These are phyloP conservation scores for Criorhina ranunculi DNA, from an alignment of 2,888 invertebrate species.

Conservation along the genomic window DNA sequence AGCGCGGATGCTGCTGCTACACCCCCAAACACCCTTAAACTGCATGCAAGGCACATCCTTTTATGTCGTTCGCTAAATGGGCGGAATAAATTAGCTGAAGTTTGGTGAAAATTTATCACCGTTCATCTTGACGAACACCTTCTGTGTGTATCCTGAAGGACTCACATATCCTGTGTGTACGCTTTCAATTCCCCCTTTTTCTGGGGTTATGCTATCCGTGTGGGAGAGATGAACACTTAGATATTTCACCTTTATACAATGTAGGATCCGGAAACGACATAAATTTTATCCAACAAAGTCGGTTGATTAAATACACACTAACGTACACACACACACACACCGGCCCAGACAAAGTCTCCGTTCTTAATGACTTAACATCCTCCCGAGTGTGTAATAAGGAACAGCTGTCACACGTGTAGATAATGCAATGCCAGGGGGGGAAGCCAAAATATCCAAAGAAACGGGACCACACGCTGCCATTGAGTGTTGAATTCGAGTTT, in stretches of 20 bases:
- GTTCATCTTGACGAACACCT: slow-evolving; percentile 40
- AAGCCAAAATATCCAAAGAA: slow-evolving; percentile 6
- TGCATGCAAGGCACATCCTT: slow-evolving; percentile 12
- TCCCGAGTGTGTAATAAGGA: slow-evolving; percentile 50
- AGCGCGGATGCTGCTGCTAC: not conserved
- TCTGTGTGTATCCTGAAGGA: not conserved
- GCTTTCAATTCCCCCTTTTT: not conserved
- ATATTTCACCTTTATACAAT: slow-evolving; percentile 35
- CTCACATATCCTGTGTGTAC: slow-evolving; percentile 1
- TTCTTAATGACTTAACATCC: slow-evolving; percentile 42
- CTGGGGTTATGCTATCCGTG: slow-evolving; percentile 6
- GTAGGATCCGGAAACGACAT: slow-evolving; percentile 22
- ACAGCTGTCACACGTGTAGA: slow-evolving; percentile 46
- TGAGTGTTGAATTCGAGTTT: slow-evolving; percentile 13
- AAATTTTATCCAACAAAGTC: slow-evolving; percentile 34
- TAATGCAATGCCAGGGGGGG: slow-evolving; percentile 13
- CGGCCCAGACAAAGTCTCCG: not conserved
- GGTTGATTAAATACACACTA: slow-evolving; percentile 46
- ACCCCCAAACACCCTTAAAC: not conserved
- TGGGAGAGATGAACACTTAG: slow-evolving; percentile 23
- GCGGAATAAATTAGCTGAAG: slow-evolving; percentile 49
- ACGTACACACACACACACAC: slow-evolving; percentile 4
- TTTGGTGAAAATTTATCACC: slow-evolving; percentile 48
- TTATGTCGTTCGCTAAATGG: slow-evolving; percentile 25
- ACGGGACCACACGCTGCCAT: not conserved